Conservation (phyloP, 2,888 invertebrate species). For the Pharmacophagus antenor region DNA sequence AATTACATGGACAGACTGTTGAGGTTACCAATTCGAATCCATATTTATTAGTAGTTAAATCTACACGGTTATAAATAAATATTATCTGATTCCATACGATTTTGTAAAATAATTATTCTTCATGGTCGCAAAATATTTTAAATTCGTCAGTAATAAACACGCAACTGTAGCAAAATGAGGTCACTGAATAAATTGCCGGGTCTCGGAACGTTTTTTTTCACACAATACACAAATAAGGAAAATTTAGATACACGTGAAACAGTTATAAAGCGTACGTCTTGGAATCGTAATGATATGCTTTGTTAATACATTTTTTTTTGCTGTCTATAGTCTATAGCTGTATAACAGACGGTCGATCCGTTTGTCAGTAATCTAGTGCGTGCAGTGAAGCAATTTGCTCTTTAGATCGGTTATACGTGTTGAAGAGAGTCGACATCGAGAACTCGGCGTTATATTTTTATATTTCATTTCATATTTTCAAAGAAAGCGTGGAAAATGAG, state of each 20-base stretch:
- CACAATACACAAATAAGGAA: background rate
- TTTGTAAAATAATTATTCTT: too few relatives aligned
- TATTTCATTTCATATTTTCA: too few relatives aligned
- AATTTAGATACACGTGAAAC: background rate
- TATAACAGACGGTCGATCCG: conserved; percentile 40
- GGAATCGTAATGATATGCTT: background rate
- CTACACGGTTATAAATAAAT: too few relatives aligned
- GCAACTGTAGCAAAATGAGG: background rate
- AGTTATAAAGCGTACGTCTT: background rate
- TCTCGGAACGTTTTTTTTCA: background rate
- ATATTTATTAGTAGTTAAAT: too few relatives aligned
- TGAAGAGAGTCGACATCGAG: conserved; percentile 17
- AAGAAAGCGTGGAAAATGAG: too few relatives aligned
- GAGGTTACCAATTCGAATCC: too few relatives aligned
- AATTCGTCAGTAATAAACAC: background rate
- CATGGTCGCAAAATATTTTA: background rate
- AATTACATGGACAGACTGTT: too few relatives aligned
- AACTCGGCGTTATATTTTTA: too few relatives aligned
- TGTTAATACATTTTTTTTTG: conserved; percentile 16
- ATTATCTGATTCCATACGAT: too few relatives aligned
- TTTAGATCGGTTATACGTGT: conserved; percentile 35
- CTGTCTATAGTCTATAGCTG: conserved; percentile 25
- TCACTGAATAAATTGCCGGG: background rate
- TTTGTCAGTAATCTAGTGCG: conserved; percentile 51
- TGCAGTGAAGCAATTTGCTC: conserved; percentile 54